phyloP scores from a whole-genome alignment of 2,113 vertebrate genomes.

The Pseudorectes ferrugineus region DNA sequence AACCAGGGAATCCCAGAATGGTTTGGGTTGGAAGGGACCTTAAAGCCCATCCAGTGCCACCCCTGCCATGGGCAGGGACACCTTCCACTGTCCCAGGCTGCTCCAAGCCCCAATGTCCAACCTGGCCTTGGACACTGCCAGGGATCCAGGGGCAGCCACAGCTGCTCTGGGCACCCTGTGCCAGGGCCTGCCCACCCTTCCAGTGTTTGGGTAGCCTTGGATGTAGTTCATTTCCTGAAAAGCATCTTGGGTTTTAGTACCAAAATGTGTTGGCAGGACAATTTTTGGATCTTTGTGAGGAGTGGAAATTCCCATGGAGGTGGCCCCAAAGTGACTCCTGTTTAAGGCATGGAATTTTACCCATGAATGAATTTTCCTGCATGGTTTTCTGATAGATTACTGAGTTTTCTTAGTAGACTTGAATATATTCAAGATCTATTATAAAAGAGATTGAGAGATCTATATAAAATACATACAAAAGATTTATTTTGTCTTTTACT shows the following conservation, averaged over 20 bases:
- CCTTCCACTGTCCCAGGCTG: too few relatives aligned
- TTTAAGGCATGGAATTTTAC: neutral
- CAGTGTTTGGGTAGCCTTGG: neutral
- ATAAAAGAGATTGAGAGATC: neutral
- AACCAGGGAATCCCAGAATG: too few relatives aligned
- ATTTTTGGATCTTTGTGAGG: neutral
- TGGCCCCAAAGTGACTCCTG: neutral
- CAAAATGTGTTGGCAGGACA: neutral
- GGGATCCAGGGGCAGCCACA: too few relatives aligned
- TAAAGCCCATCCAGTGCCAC: too few relatives aligned
- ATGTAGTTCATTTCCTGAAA: neutral
- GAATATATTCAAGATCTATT: neutral
- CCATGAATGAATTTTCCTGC: neutral
- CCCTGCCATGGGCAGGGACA: too few relatives aligned
- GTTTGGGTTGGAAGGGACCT: too few relatives aligned
- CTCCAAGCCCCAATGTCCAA: too few relatives aligned
- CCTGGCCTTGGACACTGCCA: too few relatives aligned
- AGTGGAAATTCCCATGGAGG: neutral
- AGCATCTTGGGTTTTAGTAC: neutral
- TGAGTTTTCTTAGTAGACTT: neutral
- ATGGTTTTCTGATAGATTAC: neutral
- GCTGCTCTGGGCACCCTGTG: too few relatives aligned
- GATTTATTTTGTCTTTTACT: neutral
- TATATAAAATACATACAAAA: neutral
- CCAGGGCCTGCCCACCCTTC: accelerated